phyloP scores from a whole-genome alignment of 2,113 vertebrate species.

The Apodemus sylvaticus region DNA sequence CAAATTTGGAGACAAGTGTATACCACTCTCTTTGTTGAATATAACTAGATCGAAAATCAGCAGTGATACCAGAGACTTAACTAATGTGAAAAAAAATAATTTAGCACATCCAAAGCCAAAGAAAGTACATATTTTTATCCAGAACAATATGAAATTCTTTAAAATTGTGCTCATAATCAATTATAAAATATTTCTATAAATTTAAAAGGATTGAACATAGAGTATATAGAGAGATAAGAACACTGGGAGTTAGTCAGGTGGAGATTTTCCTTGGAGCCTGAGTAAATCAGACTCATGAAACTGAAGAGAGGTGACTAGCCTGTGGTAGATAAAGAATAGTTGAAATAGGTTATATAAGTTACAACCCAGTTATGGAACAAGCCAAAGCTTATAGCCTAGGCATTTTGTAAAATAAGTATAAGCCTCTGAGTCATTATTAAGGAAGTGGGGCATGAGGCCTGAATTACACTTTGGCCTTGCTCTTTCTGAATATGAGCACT shows the following conservation, averaged over 20 bases:
- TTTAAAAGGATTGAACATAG: neutral
- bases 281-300: no score
- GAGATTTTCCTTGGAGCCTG: no score
- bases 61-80: neutral
- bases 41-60: neutral
- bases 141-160: neutral
- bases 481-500: neutral
- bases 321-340: no score
- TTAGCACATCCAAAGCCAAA: neutral
- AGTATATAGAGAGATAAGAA: no score
- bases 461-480: neutral
- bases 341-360: no score
- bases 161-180: neutral
- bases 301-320: no score
- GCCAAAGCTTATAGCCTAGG: no score
- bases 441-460: no score
- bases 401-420: no score
- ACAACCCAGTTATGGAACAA: no score
- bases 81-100: neutral
- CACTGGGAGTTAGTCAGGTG: no score
- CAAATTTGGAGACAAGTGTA: neutral
- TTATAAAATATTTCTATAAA: neutral
- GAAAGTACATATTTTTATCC: neutral
- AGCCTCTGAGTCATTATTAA: no score
- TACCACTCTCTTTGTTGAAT: neutral